phyloP scores from a whole-genome alignment of 2,113 vertebrate species.

The Microcebus tavaratra region DNA sequence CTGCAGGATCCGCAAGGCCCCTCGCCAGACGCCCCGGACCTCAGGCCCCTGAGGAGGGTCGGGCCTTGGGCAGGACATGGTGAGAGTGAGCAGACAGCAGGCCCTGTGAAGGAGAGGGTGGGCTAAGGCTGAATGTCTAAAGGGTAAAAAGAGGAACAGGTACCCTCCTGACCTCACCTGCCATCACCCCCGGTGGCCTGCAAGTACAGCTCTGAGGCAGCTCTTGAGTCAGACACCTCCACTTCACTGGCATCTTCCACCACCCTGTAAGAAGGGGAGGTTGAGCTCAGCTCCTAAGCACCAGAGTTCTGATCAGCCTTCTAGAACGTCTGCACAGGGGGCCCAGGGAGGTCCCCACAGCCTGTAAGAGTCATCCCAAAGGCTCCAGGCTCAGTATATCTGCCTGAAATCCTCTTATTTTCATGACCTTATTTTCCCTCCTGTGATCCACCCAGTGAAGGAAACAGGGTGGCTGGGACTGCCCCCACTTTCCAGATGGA shows the following conservation, averaged over 20 bases:
- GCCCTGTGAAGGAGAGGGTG: constrained; percentile 11
- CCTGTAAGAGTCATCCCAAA: neutral
- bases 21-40: constrained; percentile 7
- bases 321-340: neutral
- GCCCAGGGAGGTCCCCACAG: neutral
- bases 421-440: neutral
- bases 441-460: neutral
- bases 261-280: constrained; percentile 74
- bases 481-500: neutral
- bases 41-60: neutral
- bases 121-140: neutral
- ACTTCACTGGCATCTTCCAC: constrained; percentile 62
- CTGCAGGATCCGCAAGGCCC: constrained; percentile 61
- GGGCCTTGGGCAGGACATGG: constrained; percentile 32
- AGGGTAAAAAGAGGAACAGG: fast-evolving
- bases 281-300: neutral
- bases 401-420: neutral
- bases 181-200: neutral
- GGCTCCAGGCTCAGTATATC: neutral
- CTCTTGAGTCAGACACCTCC: constrained; percentile 58
- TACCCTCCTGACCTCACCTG: constrained; percentile 35
- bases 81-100: constrained; percentile 71
- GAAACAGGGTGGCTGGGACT: neutral
- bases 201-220: constrained; percentile 80
- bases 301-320: neutral